Conservation (phyloP, 2,113 vertebrate species). For the Mobula hypostoma region DNA sequence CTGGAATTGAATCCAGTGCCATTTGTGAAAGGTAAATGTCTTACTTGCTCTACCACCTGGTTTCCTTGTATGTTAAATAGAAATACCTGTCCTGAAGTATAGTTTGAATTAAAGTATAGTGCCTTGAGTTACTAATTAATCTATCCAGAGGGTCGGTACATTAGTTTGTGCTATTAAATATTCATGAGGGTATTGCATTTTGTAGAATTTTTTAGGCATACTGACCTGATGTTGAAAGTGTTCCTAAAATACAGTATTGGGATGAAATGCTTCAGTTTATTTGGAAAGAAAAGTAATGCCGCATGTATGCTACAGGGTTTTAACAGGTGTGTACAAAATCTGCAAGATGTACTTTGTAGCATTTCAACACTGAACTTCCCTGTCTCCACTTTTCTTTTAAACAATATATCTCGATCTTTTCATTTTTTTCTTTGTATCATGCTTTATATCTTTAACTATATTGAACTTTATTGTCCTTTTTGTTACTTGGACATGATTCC, state of each 20-base stretch:
- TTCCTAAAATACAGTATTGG: not conserved
- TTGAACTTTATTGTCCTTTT: not conserved
- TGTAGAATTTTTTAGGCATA: not conserved
- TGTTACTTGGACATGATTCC: not conserved
- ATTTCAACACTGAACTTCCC: not conserved
- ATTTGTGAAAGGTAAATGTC: not conserved
- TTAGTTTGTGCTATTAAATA: slow-evolving; percentile 26
- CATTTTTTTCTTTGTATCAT: not conserved
- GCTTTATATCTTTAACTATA: not conserved
- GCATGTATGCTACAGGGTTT: not conserved
- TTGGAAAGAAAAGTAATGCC: not conserved
- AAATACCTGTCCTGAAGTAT: not conserved
- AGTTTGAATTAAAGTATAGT: not conserved
- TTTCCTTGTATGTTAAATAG: not conserved
- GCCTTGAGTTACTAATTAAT: slow-evolving; percentile 21
- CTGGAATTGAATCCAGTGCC: not conserved
- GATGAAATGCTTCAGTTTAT: not conserved
- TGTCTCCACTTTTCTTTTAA: not conserved
- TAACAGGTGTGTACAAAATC: not conserved
- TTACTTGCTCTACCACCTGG: not conserved
- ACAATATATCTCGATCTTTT: not conserved
- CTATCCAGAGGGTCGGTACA: not conserved
- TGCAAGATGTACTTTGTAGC: not conserved
- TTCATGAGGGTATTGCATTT: slow-evolving; percentile 15
- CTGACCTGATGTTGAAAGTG: not conserved